Evolutionary conservation across 2,113 vertebrate genomes (phyloP), one percentile per base, ranked within the genome.

Genomic region (Hiodon alosoides): DNA sequence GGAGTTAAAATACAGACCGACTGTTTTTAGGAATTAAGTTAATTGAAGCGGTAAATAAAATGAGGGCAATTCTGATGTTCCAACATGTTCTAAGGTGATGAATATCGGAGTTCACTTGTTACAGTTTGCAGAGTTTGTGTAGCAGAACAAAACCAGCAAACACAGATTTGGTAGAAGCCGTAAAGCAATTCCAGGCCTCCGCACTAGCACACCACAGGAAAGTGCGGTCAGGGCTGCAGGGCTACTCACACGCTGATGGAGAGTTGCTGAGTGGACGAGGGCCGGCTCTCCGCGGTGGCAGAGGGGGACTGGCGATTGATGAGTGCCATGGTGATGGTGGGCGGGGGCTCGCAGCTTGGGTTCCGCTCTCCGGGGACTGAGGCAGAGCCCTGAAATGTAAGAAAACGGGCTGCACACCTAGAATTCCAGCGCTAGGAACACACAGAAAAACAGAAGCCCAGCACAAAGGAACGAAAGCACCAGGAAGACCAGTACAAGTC

Each of bases 211-310:
- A 48, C 9, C 9, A 59, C 58, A 7, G 31, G 7, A 55, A 57
- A 46, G 7, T 14, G 9, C 5, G 2, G 4, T 53, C 11, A 68
- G 14, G 10, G 2, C 31, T 64, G 17, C 16, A 52, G 51, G 10
- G 51, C 83, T 79, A 91, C 91, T 92, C 79, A 92, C 91, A 92
- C 91, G 13, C 87, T 92, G 89, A 92, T 92, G 75, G 91, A 91
- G 64, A 92, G 89, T 78, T 91, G 91, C 81, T 92, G 91, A 2
- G 87, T 89, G 83, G 88, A 84, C 77, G 89, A 81, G 84, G 80
- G 86, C 76, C 81, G 90, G 82, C 83, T 72, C 50, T 92, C 90
- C 60, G 85, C 58, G 47, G 86, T 85, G 59, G 84, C 68, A 31
- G 87, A 81, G 60, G 83, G 74, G 75, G 84, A 71, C 74, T 90